Evolutionary conservation across 2,888 invertebrate genomes (phyloP).

Genomic region (Xiphydria camelus): DNA sequence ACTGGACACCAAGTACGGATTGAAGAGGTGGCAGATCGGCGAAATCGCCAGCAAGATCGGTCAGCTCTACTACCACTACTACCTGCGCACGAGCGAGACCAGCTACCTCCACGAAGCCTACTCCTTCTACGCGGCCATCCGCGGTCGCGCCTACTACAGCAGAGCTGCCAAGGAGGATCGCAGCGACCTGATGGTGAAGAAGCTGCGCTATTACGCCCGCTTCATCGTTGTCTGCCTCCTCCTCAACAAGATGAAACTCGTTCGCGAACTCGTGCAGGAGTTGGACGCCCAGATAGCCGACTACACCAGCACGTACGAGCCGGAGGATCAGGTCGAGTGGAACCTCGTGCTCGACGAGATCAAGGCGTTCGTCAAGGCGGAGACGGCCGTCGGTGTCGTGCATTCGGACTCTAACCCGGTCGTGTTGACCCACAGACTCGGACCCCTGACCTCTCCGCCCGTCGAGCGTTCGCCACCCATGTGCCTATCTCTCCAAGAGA

Average conservation of each 20-base stretch:
- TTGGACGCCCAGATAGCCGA: constrained; percentile 92
- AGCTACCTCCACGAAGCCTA: constrained; percentile 95
- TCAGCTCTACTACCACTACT: constrained; percentile 97
- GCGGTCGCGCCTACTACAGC: constrained; percentile 92
- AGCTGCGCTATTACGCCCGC: constrained; percentile 90
- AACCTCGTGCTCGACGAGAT: constrained; percentile 92
- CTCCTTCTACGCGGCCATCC: constrained; percentile 94
- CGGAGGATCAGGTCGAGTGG: constrained; percentile 94
- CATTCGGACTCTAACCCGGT: constrained; percentile 87
- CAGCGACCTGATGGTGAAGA: constrained; percentile 96
- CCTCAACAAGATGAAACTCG: constrained; percentile 90
- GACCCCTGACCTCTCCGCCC: constrained; percentile 81
- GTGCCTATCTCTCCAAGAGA: constrained; percentile 89
- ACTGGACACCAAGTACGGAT: constrained; percentile 88
- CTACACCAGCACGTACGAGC: constrained; percentile 93
- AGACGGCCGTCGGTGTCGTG: constrained; percentile 84
- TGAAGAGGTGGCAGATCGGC: constrained; percentile 98
- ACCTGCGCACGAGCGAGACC: constrained; percentile 94
- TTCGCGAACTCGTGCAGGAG: constrained; percentile 88
- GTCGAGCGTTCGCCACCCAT: constrained; percentile 85
- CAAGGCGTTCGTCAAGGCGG: constrained; percentile 91
- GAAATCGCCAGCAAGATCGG: constrained; percentile 99
- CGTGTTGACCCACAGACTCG: constrained; percentile 84
- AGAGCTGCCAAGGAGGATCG: constrained; percentile 91
- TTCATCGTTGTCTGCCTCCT: constrained; percentile 96